Evolutionary conservation across 2,797 vertebrate genomes (phyloP).

Genomic region (Pseudocheirus occidentalis): DNA sequence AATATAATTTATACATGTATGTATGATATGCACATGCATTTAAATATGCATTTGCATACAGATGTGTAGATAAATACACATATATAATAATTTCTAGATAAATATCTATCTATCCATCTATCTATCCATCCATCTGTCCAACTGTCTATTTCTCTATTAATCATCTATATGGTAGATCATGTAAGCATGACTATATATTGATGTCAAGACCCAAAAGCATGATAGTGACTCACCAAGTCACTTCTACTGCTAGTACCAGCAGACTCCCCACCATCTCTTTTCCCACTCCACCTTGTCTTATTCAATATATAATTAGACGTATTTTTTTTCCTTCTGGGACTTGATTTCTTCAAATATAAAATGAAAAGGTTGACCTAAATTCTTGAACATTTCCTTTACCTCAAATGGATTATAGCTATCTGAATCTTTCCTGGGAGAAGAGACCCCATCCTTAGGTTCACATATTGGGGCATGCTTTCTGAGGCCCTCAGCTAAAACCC

Average conservation of each 20-base stretch:
- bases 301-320: background rate
- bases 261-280: background rate
- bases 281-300: background rate
- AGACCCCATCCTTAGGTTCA: background rate
- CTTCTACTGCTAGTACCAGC: background rate
- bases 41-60: background rate
- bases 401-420: background rate
- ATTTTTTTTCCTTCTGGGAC: background rate
- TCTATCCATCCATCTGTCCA: background rate
- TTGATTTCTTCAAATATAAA: background rate
- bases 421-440: background rate
- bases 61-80: background rate
- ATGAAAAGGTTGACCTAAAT: background rate
- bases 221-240: background rate
- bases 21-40: background rate
- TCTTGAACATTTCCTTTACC: background rate
- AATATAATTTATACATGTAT: too few relatives aligned
- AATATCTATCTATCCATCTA: background rate
- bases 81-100: background rate
- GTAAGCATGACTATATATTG: background rate
- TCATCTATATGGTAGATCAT: background rate
- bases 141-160: background rate
- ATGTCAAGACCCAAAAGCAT: background rate
- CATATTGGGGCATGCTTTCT: background rate
- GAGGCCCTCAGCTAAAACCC: background rate